Evolutionary conservation across 2,888 invertebrate genomes (phyloP), one percentile per base, ranked within the genome.

Genomic region (Nezara viridula): DNA sequence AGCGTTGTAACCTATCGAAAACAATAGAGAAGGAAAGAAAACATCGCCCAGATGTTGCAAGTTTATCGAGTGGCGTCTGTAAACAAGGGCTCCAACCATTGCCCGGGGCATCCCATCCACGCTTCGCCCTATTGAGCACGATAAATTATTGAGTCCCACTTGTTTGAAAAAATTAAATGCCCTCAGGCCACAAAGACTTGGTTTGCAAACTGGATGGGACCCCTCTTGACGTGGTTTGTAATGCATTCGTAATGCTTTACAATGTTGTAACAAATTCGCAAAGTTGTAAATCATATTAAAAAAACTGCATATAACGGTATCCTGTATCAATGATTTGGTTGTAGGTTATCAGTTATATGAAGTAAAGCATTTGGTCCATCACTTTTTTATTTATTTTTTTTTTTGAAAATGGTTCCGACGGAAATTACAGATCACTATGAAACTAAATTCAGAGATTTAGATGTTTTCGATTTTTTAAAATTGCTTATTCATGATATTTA

Each of bases 1-100:
- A 77, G 77, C 6, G 40, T 21, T 37, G 77, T 77, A 40, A 77
- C 77, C 77, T 77, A 37, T 19, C 19, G 77, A 40, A 77, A 77
- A 77, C 77, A 77, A 77, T 77, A 40, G 77, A 77, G 77, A 77
- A 37, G 37, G 77, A 77, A 77, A 77, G 77, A 77, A 77, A 77
- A 77, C 77, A 77, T 21, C 1, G 77, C 77, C 77, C 77, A 77
- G 77, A 77, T 77, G 77, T 77, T 77, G 77, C 40, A 77, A 77
- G 37, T 77, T 77, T 77, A 40, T 77, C 77, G 40, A 40, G 77
- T 37, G 37, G 21, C 37, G 77, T 77, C 77, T 77, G 77, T 40
- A 77, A 77, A 77, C 77, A 77, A 40, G 77, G 77, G 77, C 40
- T n/a, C 6, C 77, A 24, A 40, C 27, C 37, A 40, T 37, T 37